These are phyloP conservation scores for Pachyseris speciosa DNA, from an alignment of 64 coral and sea anemone species.

Conservation along the genomic window DNA sequence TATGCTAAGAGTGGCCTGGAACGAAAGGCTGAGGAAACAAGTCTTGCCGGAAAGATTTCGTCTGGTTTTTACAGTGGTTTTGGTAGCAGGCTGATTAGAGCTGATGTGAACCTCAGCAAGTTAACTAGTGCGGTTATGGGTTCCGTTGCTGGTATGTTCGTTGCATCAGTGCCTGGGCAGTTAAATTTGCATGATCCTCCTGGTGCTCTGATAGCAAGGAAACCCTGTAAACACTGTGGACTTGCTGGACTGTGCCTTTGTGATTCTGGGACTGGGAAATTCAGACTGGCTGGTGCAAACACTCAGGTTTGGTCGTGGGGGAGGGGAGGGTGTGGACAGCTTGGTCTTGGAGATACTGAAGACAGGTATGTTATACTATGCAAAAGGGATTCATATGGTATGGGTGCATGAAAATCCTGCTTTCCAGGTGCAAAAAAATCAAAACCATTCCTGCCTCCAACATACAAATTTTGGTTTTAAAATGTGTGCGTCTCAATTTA, in stretches of 20 bases:
- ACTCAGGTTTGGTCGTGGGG: constrained; percentile 94
- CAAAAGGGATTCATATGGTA: too few relatives aligned
- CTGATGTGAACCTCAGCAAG: constrained; percentile 87
- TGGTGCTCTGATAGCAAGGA: constrained; percentile 26
- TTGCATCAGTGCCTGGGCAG: constrained; percentile 54
- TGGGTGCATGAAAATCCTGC: too few relatives aligned
- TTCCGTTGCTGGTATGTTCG: constrained; percentile 91
- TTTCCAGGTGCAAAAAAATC: too few relatives aligned
- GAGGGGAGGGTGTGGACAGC: constrained; percentile 81
- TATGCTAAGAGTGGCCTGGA: background rate
- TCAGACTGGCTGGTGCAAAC: constrained; percentile 72
- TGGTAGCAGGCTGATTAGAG: constrained; percentile 25
- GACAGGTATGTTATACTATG: constrained; percentile 32
- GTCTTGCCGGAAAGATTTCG: background rate
- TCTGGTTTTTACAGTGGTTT: constrained; percentile 12
- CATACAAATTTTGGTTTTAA: too few relatives aligned
- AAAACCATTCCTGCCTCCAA: too few relatives aligned
- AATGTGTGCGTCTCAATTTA: too few relatives aligned
- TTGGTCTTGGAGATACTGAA: constrained; percentile 78
- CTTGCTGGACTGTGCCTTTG: constrained; percentile 79
- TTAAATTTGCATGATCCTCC: constrained; percentile 14
- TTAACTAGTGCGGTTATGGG: constrained; percentile 85
- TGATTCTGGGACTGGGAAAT: constrained; percentile 9
- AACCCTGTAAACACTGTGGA: constrained; percentile 44
- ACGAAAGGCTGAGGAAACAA: constrained; percentile 7